Conservation (phyloP, 2,888 invertebrate species). For the Acanthosepion pharaonis region DNA sequence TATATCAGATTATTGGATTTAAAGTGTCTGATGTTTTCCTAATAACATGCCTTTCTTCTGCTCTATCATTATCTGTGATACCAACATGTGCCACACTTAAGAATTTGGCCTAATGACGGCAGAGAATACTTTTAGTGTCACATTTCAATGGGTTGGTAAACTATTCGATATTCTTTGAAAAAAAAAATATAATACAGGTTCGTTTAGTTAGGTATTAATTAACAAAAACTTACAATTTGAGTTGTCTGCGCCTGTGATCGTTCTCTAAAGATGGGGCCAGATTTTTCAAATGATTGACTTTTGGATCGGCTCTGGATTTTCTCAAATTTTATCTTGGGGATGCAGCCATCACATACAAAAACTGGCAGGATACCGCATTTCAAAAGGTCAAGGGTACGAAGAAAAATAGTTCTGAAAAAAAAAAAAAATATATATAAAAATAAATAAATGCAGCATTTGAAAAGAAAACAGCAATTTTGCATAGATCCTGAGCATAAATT, state of each 20-base stretch:
- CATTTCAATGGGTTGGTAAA: too few species aligned
- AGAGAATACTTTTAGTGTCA: too few species aligned
- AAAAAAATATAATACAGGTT: too few species aligned
- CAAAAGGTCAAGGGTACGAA: constrained; percentile 57
- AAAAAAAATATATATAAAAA: neutral
- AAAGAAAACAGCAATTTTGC: neutral
- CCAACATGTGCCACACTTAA: too few species aligned
- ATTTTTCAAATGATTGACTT: neutral
- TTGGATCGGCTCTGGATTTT: constrained; percentile 77
- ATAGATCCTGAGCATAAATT: neutral
- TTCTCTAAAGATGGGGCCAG: neutral
- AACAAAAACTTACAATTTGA: neutral
- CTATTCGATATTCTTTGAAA: too few species aligned
- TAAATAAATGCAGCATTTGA: neutral
- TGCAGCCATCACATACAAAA: constrained; percentile 89
- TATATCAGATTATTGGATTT: too few species aligned
- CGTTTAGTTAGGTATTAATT: too few species aligned
- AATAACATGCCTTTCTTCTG: too few species aligned
- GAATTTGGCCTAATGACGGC: too few species aligned
- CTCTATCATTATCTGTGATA: too few species aligned
- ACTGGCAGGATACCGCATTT: constrained; percentile 78
- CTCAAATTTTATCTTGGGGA: constrained; percentile 85
- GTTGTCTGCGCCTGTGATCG: neutral
- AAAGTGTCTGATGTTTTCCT: too few species aligned
- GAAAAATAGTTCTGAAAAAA: constrained; percentile 65